These are phyloP conservation scores for Girardinichthys multiradiatus DNA, from an alignment of 2,113 vertebrate genomes.

Conservation along the genomic window DNA sequence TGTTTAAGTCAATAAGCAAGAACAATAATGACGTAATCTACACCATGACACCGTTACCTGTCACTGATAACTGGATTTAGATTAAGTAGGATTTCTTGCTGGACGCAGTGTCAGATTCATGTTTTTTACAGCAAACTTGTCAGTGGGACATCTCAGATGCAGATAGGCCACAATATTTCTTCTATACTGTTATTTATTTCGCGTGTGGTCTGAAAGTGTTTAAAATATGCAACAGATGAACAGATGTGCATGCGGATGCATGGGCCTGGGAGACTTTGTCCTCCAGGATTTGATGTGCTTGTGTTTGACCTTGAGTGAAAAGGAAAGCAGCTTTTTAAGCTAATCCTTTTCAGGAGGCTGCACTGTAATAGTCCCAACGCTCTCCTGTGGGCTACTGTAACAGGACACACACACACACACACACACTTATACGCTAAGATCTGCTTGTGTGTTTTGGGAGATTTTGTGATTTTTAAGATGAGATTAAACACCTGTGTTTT, in stretches of 20 bases:
- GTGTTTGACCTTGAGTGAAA: constrained; percentile 71
- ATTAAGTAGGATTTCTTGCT: background rate
- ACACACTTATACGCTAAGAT: constrained; percentile 2
- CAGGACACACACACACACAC: background rate
- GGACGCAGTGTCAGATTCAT: background rate
- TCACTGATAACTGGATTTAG: background rate
- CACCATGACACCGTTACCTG: background rate
- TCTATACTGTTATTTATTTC: background rate
- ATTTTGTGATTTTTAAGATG: constrained; percentile 35
- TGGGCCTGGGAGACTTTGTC: background rate
- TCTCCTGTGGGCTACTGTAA: constrained; percentile 24
- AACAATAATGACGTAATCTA: background rate
- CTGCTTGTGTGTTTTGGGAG: constrained; percentile 24
- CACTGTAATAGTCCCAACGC: constrained; percentile 25
- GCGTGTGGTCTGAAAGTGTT: background rate
- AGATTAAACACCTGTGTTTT: constrained; percentile 16
- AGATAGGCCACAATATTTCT: background rate
- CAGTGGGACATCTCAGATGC: background rate
- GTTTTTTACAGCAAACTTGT: constrained; percentile 3
- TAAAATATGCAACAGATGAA: constrained; percentile 3
- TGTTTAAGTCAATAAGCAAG: background rate
- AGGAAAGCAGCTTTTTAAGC: constrained; percentile 50
- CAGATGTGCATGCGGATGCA: background rate
- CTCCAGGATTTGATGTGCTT: constrained; percentile 44
- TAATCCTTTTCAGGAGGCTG: constrained; percentile 62